Conservation (phyloP, 2,113 vertebrate genomes). For the Silurus asotus region DNA sequence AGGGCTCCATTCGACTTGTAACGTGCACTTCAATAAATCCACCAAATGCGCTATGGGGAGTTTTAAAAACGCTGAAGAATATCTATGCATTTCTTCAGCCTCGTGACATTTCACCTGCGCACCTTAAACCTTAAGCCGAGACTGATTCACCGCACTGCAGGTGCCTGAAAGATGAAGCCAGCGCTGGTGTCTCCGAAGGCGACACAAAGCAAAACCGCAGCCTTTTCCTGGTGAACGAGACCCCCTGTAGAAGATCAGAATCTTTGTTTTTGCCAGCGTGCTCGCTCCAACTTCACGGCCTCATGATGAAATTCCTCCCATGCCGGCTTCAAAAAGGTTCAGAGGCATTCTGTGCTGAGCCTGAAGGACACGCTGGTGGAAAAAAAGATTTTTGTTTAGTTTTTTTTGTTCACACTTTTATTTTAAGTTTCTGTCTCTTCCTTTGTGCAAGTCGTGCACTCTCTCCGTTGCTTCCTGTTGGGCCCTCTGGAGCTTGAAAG, state of each 20-base stretch:
- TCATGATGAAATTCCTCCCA: conserved; percentile 47
- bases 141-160: not conserved
- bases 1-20: not conserved
- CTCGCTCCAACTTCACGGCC: conserved; percentile 20
- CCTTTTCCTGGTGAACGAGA: conserved; percentile 3
- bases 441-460: conserved; percentile 40
- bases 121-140: conserved; percentile 5
- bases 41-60: not conserved
- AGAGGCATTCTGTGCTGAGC: conserved; percentile 40
- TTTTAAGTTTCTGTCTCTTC: conserved; percentile 44
- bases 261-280: conserved; percentile 35
- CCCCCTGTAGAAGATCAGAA: not conserved
- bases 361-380: conserved; percentile 54
- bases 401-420: conserved; percentile 39
- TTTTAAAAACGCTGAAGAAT: not conserved
- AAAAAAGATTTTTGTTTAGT: conserved; percentile 25
- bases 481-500: conserved; percentile 54
- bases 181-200: not conserved
- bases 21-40: not conserved
- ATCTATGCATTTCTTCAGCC: not conserved
- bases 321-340: conserved; percentile 34
- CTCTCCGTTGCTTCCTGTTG: conserved; percentile 40
- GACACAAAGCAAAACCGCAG: not conserved
- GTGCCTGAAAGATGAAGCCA: conserved; percentile 11
- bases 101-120: not conserved